Base-by-base conservation (phyloP, 2,113 vertebrate species). In the Geococcyx californianus region DNA sequence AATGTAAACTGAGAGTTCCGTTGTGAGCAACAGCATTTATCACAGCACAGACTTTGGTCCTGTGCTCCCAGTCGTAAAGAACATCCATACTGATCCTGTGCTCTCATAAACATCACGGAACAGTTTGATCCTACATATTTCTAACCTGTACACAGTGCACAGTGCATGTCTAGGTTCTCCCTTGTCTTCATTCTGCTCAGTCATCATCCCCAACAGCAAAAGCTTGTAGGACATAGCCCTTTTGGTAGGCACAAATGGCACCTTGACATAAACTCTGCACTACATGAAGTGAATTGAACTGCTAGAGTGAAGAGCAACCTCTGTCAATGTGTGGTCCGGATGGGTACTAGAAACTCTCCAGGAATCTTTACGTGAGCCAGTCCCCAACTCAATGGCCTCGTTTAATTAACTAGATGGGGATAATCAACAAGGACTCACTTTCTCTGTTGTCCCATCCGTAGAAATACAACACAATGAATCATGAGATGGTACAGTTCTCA, bases 271-370 rank as follows among this genome's bases (percentile, higher is more conserved):
- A 12, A 28, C 15, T 33, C 28, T 73, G 75, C 67, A 25, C 29
- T 72, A 7, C 0, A 0, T 10, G 34, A 90, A 16, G 6, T 42
- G n/a, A 63, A 78, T 0, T 42, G 47, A 69, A 58, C 12, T 60
- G 54, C 51, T 59, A 36, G 26, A 67, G 33, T 9, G 20, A 73
- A 15, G 6, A 87, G 70, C 38, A 73, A 36, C 23, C 49, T 84
- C 64, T 10, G 0, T 16, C 47, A 84, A 7, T 24, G 40, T 13
- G 14, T 67, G 28, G 17, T 42, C 31, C 56, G 2, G 1, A 38
- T 4, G 6, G 19, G 26, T 74, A 31, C 64, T 24, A 81, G 52
- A 81, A 81, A 60, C 29, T 38, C 24, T 36, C 21, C 28, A 74
- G 44, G 49, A 58, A 55, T 29, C 73, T 58, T 51, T 29, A 84